These are phyloP conservation scores for Celastrina argiolus DNA, from an alignment of 2,888 invertebrate species.

Conservation along the genomic window DNA sequence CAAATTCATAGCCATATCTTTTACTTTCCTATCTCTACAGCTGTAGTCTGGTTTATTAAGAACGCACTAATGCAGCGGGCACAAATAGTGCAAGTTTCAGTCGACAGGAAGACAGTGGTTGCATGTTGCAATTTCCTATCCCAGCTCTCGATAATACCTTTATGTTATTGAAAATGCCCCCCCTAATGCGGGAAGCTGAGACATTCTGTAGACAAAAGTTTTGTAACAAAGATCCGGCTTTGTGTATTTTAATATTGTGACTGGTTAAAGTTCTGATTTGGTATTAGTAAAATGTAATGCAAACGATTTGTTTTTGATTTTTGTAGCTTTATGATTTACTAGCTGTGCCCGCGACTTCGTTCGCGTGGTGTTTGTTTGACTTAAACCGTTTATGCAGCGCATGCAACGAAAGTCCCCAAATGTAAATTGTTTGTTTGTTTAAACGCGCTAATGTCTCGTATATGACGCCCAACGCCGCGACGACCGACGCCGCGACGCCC, in stretches of 20 bases:
- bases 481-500: no score
- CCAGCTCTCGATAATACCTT: conserved; percentile 13
- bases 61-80: conserved; percentile 33
- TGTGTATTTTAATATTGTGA: not conserved
- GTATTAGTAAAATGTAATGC: not conserved
- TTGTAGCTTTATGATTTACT: no score
- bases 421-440: no score
- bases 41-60: not conserved
- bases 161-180: conserved; percentile 46
- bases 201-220: not conserved
- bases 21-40: not conserved
- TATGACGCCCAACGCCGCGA: no score
- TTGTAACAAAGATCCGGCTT: not conserved
- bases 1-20: not conserved
- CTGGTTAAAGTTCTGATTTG: not conserved
- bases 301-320: no score
- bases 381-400: no score
- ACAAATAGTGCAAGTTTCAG: conserved; percentile 47
- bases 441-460: no score
- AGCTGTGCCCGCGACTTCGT: no score
- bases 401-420: no score
- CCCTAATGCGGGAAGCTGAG: conserved; percentile 48
- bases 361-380: no score
- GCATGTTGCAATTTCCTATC: conserved; percentile 66
- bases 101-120: conserved; percentile 35